Evolutionary conservation across 1,140 invertebrate genomes (phyloP).

Genomic region (Aethina tumida): DNA sequence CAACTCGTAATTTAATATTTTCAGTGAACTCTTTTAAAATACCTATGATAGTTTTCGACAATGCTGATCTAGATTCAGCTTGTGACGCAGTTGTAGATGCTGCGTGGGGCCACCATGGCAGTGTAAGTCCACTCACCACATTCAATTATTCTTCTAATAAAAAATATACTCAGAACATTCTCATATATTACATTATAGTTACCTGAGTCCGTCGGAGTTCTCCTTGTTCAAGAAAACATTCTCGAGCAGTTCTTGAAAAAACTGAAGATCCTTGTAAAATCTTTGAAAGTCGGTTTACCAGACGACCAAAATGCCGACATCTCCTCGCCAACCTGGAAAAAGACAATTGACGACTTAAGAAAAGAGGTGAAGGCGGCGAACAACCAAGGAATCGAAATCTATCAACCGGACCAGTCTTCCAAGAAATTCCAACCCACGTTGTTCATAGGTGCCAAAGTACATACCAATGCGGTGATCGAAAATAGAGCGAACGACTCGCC

Average conservation of each 20-base stretch:
- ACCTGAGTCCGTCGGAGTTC: conserved; percentile 41
- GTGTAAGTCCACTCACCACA: too few relatives aligned
- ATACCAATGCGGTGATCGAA: conserved; percentile 28
- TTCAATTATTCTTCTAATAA: conserved; percentile 11
- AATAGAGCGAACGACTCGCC: conserved; percentile 23
- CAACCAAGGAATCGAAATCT: conserved; percentile 22
- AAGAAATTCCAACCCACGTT: conserved; percentile 17
- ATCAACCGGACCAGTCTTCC: conserved; percentile 9
- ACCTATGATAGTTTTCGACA: conserved; percentile 46
- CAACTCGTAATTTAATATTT: too few relatives aligned
- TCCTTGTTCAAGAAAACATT: conserved; percentile 47
- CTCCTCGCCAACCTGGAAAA: conserved; percentile 12
- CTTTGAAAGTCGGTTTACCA: conserved; percentile 38
- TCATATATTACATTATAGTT: conserved; percentile 32
- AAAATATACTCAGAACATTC: conserved; percentile 5
- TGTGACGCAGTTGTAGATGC: conserved; percentile 44
- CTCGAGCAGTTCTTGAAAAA: conserved; percentile 40
- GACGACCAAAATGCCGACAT: conserved; percentile 36
- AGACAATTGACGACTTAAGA: conserved; percentile 11
- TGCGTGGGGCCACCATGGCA: conserved; percentile 45
- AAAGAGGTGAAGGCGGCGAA: conserved; percentile 15
- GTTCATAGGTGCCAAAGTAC: conserved; percentile 23
- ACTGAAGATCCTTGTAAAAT: conserved; percentile 36
- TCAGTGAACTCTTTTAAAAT: conserved; percentile 33
- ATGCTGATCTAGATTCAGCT: conserved; percentile 48